phyloP scores from a whole-genome alignment of 2,113 vertebrate species.

The Damaliscus lunatus region DNA sequence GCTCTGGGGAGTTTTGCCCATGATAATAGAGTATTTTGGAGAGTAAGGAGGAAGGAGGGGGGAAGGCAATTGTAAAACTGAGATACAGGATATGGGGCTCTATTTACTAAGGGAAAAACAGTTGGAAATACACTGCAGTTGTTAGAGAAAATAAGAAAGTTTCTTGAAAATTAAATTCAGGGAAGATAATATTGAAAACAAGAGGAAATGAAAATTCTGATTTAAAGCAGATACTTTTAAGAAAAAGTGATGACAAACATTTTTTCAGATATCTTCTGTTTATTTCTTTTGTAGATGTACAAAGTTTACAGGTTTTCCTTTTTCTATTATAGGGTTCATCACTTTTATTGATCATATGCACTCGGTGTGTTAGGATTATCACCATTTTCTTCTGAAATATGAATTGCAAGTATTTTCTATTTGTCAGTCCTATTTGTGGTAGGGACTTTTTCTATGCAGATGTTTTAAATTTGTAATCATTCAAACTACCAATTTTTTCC shows the following conservation, averaged over 20 bases:
- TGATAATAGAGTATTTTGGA: background rate
- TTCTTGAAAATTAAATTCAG: conserved; percentile 64
- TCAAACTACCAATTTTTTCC: background rate
- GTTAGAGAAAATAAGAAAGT: conserved; percentile 61
- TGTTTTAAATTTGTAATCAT: conserved; percentile 26
- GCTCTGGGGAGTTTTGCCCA: conserved; percentile 25
- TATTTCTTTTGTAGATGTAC: background rate
- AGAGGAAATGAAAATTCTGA: conserved; percentile 51
- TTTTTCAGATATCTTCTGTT: background rate
- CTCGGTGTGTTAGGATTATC: conserved; percentile 31
- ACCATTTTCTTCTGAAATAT: background rate
- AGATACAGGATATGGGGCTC: background rate
- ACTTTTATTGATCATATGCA: conserved; percentile 38
- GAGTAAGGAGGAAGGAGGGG: background rate
- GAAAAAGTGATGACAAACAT: conserved; percentile 4
- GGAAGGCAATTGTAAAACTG: background rate
- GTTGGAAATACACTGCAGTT: conserved; percentile 30
- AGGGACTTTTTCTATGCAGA: background rate
- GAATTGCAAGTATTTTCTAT: background rate
- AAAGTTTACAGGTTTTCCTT: background rate
- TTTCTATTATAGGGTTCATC: background rate
- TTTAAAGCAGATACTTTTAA: conserved; percentile 22
- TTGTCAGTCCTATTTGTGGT: background rate
- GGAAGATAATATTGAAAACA: conserved; percentile 52
- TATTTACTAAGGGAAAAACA: conserved; percentile 12